A percentile compares a stretch with the other conserved stretches of the same genome.
phyloP scores from a whole-genome alignment of 2,888 invertebrate species.

The Cerastis leucographa region DNA sequence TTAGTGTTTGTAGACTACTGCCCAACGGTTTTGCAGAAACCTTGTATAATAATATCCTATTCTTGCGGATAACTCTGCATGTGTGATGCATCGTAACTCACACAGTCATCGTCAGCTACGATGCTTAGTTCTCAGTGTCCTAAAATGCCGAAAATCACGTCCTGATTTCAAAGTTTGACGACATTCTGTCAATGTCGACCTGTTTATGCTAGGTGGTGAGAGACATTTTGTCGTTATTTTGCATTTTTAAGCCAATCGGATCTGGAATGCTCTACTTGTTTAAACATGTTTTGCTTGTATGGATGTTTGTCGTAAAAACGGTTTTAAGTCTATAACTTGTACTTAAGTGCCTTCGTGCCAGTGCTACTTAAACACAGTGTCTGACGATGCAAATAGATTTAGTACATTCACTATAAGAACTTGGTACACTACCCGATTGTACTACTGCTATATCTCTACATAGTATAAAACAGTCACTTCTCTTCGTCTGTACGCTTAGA shows the following conservation, averaged over 20 bases:
- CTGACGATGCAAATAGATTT: conserved; percentile 41
- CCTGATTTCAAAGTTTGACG: neutral
- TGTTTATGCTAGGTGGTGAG: too few relatives aligned
- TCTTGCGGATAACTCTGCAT: neutral
- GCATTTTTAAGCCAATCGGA: neutral
- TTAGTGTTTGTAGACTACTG: neutral
- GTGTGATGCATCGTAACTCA: neutral
- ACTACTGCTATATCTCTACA: too few relatives aligned
- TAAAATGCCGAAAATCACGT: neutral
- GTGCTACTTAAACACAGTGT: conserved; percentile 27
- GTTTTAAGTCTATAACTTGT: conserved; percentile 32
- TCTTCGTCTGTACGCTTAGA: too few relatives aligned
- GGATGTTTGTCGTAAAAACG: neutral
- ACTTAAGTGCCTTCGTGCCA: conserved; percentile 37
- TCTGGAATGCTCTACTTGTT: neutral
- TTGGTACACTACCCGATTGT: neutral
- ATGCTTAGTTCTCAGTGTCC: neutral
- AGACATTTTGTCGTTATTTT: too few relatives aligned
- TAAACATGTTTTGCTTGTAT: neutral
- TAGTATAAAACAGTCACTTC: too few relatives aligned
- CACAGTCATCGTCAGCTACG: neutral
- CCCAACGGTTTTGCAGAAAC: neutral
- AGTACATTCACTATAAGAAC: neutral
- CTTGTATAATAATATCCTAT: neutral
- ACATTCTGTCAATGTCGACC: neutral